Evolutionary conservation across 2,113 vertebrate genomes (phyloP).

Genomic region (Phoxinus phoxinus): DNA sequence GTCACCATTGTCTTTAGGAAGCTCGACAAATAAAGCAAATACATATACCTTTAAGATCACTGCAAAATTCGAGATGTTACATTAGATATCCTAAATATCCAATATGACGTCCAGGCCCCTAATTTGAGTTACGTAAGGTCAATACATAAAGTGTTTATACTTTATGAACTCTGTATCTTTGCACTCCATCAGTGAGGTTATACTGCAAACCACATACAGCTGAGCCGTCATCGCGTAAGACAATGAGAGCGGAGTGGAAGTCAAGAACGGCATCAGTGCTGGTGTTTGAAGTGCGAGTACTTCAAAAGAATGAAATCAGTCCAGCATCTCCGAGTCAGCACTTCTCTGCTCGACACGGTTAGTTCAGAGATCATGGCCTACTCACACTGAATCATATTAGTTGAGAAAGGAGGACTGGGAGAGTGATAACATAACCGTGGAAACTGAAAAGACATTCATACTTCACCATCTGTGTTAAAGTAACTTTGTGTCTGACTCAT

Average conservation of each 20-base stretch:
- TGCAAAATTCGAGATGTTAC: neutral
- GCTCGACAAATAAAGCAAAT: too few species aligned
- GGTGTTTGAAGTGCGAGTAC: slow-evolving; percentile 26
- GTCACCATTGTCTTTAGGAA: too few species aligned
- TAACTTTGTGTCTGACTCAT: neutral
- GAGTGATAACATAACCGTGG: neutral
- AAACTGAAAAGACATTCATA: neutral
- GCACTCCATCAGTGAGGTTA: neutral
- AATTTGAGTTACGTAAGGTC: neutral
- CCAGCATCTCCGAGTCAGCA: slow-evolving; percentile 28
- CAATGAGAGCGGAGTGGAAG: neutral
- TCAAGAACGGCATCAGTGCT: slow-evolving; percentile 20
- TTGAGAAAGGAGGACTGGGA: neutral
- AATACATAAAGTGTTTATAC: neutral
- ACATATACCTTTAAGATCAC: neutral
- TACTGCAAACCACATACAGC: slow-evolving; percentile 8
- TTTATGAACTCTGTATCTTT: neutral
- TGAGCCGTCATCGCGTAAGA: neutral
- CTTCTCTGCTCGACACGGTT: neutral
- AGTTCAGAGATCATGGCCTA: slow-evolving; percentile 5
- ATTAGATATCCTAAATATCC: neutral
- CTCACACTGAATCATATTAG: slow-evolving; percentile 8
- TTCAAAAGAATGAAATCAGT: slow-evolving; percentile 44
- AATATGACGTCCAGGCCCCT: neutral
- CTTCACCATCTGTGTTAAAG: neutral